These are phyloP conservation scores for Hyles vespertilio DNA, from an alignment of 1,140 invertebrate species.

Conservation along the genomic window DNA sequence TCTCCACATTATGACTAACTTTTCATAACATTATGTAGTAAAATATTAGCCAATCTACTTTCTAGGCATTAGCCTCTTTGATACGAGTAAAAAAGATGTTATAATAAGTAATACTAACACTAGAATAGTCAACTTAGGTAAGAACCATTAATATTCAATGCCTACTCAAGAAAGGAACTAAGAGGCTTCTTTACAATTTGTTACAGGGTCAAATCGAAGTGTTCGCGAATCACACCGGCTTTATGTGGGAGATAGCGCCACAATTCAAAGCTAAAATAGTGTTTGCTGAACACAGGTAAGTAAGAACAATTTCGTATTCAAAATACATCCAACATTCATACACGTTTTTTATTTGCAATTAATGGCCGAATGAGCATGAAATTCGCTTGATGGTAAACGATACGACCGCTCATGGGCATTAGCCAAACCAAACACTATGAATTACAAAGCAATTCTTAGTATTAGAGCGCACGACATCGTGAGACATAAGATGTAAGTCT, in stretches of 20 bases:
- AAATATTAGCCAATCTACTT: no score
- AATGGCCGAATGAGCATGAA: no score
- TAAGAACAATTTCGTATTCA: constrained; percentile 1
- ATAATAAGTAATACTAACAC: background rate
- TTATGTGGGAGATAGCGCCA: constrained; percentile 94
- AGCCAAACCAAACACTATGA: no score
- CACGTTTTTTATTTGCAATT: no score
- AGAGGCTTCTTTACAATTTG: background rate
- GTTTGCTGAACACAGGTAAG: constrained; percentile 94
- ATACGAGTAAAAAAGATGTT: no score
- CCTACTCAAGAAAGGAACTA: background rate
- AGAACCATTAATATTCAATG: background rate
- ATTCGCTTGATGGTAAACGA: no score
- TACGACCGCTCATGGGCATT: no score
- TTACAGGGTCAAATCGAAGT: constrained; percentile 87
- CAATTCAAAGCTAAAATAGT: constrained; percentile 89
- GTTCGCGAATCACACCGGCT: constrained; percentile 96
- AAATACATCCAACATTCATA: background rate
- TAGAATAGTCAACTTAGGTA: background rate
- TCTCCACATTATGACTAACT: no score
- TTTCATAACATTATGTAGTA: background rate
- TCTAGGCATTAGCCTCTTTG: no score
- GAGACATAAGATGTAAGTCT: no score
- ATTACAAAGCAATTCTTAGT: no score
- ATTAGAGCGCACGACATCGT: no score